phyloP scores from a whole-genome alignment of 2,113 vertebrate genomes.

The Oxyura jamaicensis region DNA sequence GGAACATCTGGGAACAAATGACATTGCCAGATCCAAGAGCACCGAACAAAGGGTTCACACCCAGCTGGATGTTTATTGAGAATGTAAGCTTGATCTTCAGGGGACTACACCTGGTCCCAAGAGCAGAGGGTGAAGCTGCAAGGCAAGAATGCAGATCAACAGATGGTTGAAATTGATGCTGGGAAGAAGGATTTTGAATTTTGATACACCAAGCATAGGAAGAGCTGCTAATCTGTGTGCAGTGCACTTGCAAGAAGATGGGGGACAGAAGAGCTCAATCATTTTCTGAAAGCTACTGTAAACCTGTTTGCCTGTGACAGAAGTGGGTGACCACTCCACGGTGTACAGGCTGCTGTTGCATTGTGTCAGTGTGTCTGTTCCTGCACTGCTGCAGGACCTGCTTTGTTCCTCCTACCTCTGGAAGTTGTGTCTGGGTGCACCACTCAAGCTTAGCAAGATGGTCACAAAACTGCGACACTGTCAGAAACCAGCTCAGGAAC shows the following conservation, averaged over 20 bases:
- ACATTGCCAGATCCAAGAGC: neutral
- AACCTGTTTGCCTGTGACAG: neutral
- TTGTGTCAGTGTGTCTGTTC: neutral
- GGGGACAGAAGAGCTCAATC: neutral
- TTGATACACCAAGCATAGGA: neutral
- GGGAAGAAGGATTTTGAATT: neutral
- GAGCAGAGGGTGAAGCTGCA: neutral
- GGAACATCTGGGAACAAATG: neutral
- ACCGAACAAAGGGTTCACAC: neutral
- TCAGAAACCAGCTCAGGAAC: neutral
- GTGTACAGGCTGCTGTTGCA: neutral
- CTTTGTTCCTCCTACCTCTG: neutral
- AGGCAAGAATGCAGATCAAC: neutral
- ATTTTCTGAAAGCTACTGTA: neutral
- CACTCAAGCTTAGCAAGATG: neutral
- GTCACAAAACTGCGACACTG: neutral
- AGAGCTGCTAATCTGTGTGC: neutral
- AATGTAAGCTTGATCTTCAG: neutral
- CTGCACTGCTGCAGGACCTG: fast-evolving
- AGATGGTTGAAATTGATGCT: neutral
- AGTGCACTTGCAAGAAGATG: neutral
- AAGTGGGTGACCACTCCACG: fast-evolving
- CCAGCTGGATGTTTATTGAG: neutral
- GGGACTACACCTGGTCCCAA: neutral
- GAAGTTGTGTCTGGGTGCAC: neutral